Base-by-base conservation (phyloP, 2,888 invertebrate genomes). In the Yponomeuta plumbellus region DNA sequence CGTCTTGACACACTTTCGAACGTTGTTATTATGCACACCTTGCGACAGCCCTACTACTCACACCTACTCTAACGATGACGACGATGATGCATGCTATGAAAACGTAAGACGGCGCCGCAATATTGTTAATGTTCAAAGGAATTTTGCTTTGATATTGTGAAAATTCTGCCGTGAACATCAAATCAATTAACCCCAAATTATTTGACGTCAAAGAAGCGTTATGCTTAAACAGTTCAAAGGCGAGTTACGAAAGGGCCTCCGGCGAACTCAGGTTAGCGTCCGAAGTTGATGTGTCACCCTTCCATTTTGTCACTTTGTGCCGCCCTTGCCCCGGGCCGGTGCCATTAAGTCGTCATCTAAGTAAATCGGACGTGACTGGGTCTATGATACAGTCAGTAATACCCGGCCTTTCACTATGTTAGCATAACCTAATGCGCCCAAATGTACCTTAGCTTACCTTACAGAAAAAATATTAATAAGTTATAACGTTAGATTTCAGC, bases 1-100 rank as follows among this genome's bases (percentile, higher is more conserved):
- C 88, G 80, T 87, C 88, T 87, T 90, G 90, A 88, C 90, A 89
- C 83, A 89, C 88, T 90, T 91, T 91, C 88, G 78, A 87, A 86
- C 82, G 80, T 78, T 83, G 85, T 85, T 85, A 85, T 86, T 86
- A 85, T 85, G 87, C 85, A 82, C 83, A 77, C 75, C 84, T 88
- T 88, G 85, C 88, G 84, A 87, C 85, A 88, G 44, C 44, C 1
- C 13, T 52, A 52, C 44, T 52, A 52, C 44, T 52, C 17, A 52
- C 63, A 13, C 20, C 63, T 63, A 40, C 63, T 63, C 40, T 21
- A 59, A 13, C 5, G 5, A 52, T 52, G 44, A 44, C 44, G 8
- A 13, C 44, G 44, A 13, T 13, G 44, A 52, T 52, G 44, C 44
- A 52, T 52, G 44, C 44, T 17, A 52, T 52, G 44, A 13, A 13